These are phyloP conservation scores for Brienomyrus brachyistius DNA, from an alignment of 2,113 vertebrate species.

Conservation along the genomic window DNA sequence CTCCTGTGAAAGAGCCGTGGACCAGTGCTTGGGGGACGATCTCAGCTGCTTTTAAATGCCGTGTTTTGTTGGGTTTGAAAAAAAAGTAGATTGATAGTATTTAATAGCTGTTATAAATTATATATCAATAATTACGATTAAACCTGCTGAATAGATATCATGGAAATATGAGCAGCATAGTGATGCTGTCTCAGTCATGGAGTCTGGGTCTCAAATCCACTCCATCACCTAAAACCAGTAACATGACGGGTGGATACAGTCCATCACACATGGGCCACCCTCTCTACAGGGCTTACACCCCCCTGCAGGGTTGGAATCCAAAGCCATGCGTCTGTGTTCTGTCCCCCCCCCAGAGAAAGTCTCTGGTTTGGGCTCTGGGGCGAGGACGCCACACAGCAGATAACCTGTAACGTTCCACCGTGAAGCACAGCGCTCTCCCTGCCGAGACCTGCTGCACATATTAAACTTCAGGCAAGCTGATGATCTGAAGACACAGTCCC, in stretches of 20 bases:
- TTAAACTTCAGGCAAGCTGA: constrained; percentile 38
- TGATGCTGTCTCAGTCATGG: neutral
- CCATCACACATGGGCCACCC: neutral
- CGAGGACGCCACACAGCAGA: neutral
- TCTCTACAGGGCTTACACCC: neutral
- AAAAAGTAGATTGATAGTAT: neutral
- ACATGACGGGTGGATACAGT: neutral
- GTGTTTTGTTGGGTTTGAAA: neutral
- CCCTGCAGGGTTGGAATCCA: constrained; percentile 25
- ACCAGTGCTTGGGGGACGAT: neutral
- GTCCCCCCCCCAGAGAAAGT: neutral
- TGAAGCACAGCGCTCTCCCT: constrained; percentile 21
- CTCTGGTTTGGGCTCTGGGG: constrained; percentile 8
- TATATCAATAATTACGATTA: neutral
- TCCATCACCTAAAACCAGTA: neutral
- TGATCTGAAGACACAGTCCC: constrained; percentile 38
- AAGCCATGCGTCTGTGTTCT: neutral
- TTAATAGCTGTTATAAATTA: neutral
- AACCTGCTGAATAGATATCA: neutral
- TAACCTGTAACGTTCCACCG: constrained; percentile 35
- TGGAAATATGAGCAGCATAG: neutral
- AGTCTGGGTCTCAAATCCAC: neutral
- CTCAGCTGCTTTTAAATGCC: neutral
- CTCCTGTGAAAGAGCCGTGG: neutral
- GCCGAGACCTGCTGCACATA: constrained; percentile 27